A percentile compares a stretch with the other conserved stretches of the same genome.
Evolutionary conservation across 1,140 invertebrate species (phyloP).

Genomic region (Drosophila carrolli): DNA sequence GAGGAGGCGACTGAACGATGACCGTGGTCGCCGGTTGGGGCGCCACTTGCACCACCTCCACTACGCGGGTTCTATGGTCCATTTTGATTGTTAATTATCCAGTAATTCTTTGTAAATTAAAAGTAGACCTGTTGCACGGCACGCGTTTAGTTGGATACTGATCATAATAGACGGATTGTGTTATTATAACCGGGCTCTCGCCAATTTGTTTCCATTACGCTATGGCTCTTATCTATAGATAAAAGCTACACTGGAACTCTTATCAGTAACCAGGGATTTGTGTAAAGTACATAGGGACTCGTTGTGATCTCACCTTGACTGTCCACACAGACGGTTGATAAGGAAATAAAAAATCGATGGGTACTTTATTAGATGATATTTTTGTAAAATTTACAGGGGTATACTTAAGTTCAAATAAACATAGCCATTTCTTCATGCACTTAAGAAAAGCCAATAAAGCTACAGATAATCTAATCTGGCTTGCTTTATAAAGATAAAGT

Average conservation of each 20-base stretch:
- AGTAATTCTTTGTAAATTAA: neutral
- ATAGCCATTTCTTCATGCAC: neutral
- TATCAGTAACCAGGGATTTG: conserved; percentile 24
- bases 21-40: conserved; percentile 56
- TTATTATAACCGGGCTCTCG: conserved; percentile 30
- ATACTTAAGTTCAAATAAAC: neutral
- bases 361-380: conserved; percentile 2
- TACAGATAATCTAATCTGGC: conserved; percentile 11
- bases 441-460: neutral
- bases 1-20: conserved; percentile 51
- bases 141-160: conserved; percentile 32
- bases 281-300: conserved; percentile 22
- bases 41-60: conserved; percentile 65
- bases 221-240: conserved; percentile 36
- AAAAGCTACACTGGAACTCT: conserved; percentile 15
- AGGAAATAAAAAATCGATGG: conserved; percentile 4
- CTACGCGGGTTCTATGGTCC: conserved; percentile 65
- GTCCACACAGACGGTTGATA: neutral
- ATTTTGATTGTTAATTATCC: conserved; percentile 11
- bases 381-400: neutral
- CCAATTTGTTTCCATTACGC: conserved; percentile 42
- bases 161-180: conserved; percentile 4
- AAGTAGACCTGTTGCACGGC: conserved; percentile 30
- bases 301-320: conserved; percentile 13
- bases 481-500: neutral